A percentile compares a stretch with the other conserved stretches of the same genome.
Evolutionary conservation across 1,140 invertebrate species (phyloP).

Genomic region (Idris sp.): DNA sequence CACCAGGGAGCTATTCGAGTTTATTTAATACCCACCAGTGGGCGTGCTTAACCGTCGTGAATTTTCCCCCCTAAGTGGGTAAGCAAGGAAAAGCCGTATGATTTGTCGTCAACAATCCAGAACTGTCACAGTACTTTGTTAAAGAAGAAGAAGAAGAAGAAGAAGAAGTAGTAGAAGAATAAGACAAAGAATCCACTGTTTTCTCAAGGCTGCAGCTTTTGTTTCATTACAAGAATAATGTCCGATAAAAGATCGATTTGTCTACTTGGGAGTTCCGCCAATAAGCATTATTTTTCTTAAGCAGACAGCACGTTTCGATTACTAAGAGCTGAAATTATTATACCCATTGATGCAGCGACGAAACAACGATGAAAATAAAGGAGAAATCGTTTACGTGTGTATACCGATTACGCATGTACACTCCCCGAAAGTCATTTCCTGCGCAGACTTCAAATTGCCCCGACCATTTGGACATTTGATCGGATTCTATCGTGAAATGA

Average conservation of each 20-base stretch:
- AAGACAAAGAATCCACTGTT: too few species aligned
- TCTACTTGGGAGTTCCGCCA: slow-evolving; percentile 40
- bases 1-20: slow-evolving; percentile 60
- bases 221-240: slow-evolving; percentile 16
- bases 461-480: slow-evolving; percentile 45
- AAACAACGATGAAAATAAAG: slow-evolving; percentile 47
- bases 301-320: slow-evolving; percentile 52
- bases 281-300: slow-evolving; percentile 47
- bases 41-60: slow-evolving; percentile 44
- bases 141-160: too few species aligned
- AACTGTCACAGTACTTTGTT: slow-evolving; percentile 33
- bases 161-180: too few species aligned
- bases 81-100: slow-evolving; percentile 20
- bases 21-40: slow-evolving; percentile 59
- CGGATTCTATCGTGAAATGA: slow-evolving; percentile 34
- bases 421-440: slow-evolving; percentile 60
- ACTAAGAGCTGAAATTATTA: slow-evolving; percentile 62
- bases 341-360: slow-evolving; percentile 32
- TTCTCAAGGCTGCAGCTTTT: not conserved
- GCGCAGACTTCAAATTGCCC: slow-evolving; percentile 56
- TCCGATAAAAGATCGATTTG: slow-evolving; percentile 21
- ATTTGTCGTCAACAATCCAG: slow-evolving; percentile 48
- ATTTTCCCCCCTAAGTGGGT: slow-evolving; percentile 44
- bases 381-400: slow-evolving; percentile 37
- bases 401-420: slow-evolving; percentile 35